Evolutionary conservation across 2,113 vertebrate species (phyloP).

Genomic region (Halcyon senegalensis): DNA sequence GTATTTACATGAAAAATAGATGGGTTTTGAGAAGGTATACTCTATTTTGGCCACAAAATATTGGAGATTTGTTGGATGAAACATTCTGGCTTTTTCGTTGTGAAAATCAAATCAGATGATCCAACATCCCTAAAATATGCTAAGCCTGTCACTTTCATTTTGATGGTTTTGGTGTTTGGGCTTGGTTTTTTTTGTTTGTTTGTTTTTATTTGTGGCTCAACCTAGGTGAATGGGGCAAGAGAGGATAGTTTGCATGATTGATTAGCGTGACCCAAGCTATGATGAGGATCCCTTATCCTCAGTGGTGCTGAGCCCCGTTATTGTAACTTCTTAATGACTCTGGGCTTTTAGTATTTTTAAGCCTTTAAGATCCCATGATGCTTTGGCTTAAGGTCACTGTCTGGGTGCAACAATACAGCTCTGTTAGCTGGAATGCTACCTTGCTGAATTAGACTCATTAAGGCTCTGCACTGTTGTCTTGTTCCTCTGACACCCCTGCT

Average conservation of each 20-base stretch:
- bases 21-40: not conserved
- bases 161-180: not conserved
- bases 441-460: not conserved
- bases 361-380: not conserved
- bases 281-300: not conserved
- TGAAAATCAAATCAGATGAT: not conserved
- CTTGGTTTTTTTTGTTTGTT: not conserved
- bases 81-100: not conserved
- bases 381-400: not conserved
- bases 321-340: not conserved
- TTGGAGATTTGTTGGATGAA: not conserved
- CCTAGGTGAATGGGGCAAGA: not conserved
- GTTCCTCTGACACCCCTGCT: not conserved
- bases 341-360: not conserved
- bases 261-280: not conserved
- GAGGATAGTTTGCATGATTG: not conserved
- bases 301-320: not conserved
- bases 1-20: not conserved
- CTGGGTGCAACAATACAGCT: not conserved
- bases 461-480: not conserved
- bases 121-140: not conserved
- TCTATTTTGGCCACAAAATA: not conserved
- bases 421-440: not conserved
- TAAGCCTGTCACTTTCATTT: not conserved
- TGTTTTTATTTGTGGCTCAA: not conserved